These are phyloP conservation scores for Limnephilus lunatus DNA, from an alignment of 2,888 invertebrate species.

Conservation along the genomic window DNA sequence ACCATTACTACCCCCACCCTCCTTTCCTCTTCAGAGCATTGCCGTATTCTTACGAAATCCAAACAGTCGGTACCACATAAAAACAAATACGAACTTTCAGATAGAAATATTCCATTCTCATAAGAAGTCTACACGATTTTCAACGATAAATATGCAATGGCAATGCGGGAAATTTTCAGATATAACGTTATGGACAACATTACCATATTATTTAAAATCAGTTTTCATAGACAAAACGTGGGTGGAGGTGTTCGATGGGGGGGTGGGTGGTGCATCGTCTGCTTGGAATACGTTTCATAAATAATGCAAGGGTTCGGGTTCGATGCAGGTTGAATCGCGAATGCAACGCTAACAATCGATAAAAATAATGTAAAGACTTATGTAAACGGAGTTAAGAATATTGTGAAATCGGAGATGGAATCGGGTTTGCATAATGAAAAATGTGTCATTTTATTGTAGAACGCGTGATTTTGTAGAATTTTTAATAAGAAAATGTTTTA, in stretches of 20 bases:
- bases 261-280: slow-evolving; percentile 21
- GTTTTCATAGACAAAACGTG: slow-evolving; percentile 13
- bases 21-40: too few species aligned
- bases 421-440: neutral
- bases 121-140: neutral
- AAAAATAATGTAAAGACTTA: slow-evolving; percentile 28
- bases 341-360: slow-evolving; percentile 42
- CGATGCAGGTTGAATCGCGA: slow-evolving; percentile 45
- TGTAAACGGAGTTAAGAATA: neutral
- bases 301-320: slow-evolving; percentile 50
- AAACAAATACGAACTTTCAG: neutral
- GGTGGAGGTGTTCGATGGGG: neutral
- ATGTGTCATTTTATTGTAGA: neutral
- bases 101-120: neutral
- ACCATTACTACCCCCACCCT: too few species aligned
- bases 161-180: neutral
- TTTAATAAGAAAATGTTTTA: too few species aligned
- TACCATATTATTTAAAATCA: slow-evolving; percentile 6
- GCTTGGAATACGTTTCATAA: slow-evolving; percentile 50
- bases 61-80: neutral
- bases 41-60: too few species aligned
- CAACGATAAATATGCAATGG: neutral
- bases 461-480: too few species aligned
- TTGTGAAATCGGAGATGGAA: neutral
- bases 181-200: neutral